Evolutionary conservation across 2,888 invertebrate species (phyloP).

Genomic region (Alcis repandata): DNA sequence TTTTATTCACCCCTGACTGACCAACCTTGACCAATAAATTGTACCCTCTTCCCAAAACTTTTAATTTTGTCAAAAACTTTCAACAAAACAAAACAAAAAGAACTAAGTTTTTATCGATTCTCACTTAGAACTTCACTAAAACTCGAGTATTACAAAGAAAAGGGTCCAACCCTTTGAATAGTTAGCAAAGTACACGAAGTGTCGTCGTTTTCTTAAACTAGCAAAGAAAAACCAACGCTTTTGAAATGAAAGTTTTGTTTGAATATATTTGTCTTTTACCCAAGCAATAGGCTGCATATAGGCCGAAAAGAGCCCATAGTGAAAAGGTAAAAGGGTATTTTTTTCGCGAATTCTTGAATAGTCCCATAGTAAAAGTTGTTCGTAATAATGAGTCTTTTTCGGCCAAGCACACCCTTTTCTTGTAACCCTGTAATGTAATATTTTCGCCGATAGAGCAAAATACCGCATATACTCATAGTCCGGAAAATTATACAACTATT

Average conservation of each 20-base stretch:
- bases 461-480: no score
- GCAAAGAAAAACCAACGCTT: constrained; percentile 3
- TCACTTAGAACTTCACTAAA: constrained; percentile 23
- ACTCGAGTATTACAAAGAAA: constrained; percentile 27
- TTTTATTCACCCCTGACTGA: not conserved
- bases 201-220: constrained; percentile 1
- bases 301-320: no score
- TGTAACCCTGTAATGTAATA: no score
- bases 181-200: constrained; percentile 21
- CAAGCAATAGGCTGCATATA: no score
- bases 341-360: no score
- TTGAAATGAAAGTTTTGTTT: no score
- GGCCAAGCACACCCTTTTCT: no score
- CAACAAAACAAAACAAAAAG: constrained; percentile 21
- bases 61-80: constrained; percentile 29
- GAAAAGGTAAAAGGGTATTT: no score
- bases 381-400: no score
- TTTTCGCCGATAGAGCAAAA: no score
- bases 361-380: no score
- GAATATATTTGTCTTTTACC: not conserved
- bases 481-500: no score
- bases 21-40: constrained; percentile 18
- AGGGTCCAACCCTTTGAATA: constrained; percentile 30
- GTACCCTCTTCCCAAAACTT: constrained; percentile 16
- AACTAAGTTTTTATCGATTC: constrained; percentile 27